Base-by-base conservation (phyloP, 1,140 invertebrate genomes). In the Drosophila watanabei region DNA sequence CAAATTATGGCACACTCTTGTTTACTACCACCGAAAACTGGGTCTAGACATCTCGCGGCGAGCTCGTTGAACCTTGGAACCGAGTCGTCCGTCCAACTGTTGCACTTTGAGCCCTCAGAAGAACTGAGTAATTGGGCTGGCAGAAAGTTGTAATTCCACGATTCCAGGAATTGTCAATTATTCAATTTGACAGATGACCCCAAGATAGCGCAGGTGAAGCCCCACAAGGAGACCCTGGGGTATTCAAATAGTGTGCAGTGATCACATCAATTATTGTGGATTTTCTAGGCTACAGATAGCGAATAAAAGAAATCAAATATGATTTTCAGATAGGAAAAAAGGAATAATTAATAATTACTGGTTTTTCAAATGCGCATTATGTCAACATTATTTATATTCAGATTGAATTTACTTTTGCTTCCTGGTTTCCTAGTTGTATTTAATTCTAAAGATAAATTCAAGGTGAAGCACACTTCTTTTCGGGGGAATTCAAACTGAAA, bases 21-120 rank as follows among this genome's bases (percentile, higher is more conserved):
- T 75, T 75, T 61, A 39, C 43, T 6, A 10, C 48, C 49, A 18
- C 30, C 32, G 10, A 32, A 43, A 52, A 45, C 32, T 45, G 13
- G 56, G 68, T 63, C 72, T 56, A 75, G 72, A 75, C 72, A 48
- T 64, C 56, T 11, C 30, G 16, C 20, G 37, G 5, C 13, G 7
- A 60, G 37, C 52, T 73, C 46, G 54, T 73, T 73, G 70, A 73
- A 72, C 70, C 37, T 73, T 60, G 70, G 57, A 61, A 2, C 32
- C 52, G 4, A 20, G 1, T 14, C 16, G 48, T 30, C 5, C 3
- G 18, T 20, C 69, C 65, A 30, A 51, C 30, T 18, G 45, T 16
- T 43, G 68, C 45, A 60, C 70, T 60, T 73, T 43, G 52, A 69
- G 24, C 35, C 45, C n/a, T 33, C 11, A 11, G 13, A 56, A 43